Percentiles rank a stretch among this genome's conserved stretches.
These are phyloP conservation scores for Ophiodon elongatus DNA, from an alignment of 2,113 vertebrate species.

Conservation along the genomic window DNA sequence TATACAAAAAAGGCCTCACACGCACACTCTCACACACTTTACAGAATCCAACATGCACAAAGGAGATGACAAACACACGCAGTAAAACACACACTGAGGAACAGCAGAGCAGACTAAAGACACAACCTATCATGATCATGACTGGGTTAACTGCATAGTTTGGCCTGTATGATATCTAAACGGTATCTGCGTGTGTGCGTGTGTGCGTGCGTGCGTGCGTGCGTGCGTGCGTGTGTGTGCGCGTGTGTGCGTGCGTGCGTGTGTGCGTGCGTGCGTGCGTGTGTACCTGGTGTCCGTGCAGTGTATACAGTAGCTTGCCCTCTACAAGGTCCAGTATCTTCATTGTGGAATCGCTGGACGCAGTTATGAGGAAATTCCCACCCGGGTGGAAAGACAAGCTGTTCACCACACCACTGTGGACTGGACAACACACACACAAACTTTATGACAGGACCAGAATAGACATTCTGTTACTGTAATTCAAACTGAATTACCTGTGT, in stretches of 20 bases:
- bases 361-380: conserved; percentile 94
- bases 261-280: not conserved
- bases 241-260: not conserved
- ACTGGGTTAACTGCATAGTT: conserved; percentile 15
- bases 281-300: conserved; percentile 96
- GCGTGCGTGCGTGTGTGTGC: not conserved
- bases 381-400: conserved; percentile 93
- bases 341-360: conserved; percentile 95
- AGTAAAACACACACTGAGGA: not conserved
- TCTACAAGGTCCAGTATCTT: conserved; percentile 96
- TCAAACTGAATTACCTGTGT: not conserved
- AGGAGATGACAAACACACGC: conserved; percentile 52
- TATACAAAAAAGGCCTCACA: conserved; percentile 55
- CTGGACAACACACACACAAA: conserved; percentile 70
- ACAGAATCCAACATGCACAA: conserved; percentile 55
- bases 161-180: conserved; percentile 12
- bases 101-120: conserved; percentile 30
- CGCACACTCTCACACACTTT: conserved; percentile 43
- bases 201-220: not conserved
- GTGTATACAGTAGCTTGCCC: conserved; percentile 94
- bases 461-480: not conserved
- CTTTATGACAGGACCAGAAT: not conserved
- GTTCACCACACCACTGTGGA: conserved; percentile 93
- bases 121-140: conserved; percentile 25
- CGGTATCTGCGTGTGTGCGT: not conserved